Conservation (phyloP, 2,888 invertebrate genomes). For the Agrotis segetum region DNA sequence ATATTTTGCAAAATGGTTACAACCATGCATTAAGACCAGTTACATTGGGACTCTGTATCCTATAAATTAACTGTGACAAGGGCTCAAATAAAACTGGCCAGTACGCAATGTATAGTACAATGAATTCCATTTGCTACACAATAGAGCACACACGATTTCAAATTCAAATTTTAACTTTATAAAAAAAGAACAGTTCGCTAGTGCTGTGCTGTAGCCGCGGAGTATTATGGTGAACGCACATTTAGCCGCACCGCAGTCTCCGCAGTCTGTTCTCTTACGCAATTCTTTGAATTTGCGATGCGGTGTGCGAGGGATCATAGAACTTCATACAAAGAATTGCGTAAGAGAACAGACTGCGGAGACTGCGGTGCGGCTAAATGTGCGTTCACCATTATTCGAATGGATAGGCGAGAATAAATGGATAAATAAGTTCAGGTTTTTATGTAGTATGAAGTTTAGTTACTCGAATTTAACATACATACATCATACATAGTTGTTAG, state of each 20-base stretch:
- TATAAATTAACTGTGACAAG: constrained; percentile 56
- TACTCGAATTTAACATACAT: constrained; percentile 21
- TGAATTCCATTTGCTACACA: constrained; percentile 88
- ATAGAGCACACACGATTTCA: constrained; percentile 89
- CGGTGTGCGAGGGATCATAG: too few relatives aligned
- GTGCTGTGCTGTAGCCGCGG: constrained; percentile 61
- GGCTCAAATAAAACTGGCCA: constrained; percentile 72
- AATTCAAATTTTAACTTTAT: constrained; percentile 85
- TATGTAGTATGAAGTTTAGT: constrained; percentile 22
- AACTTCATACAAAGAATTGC: too few relatives aligned
- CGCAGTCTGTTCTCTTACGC: too few relatives aligned
- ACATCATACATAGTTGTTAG: constrained; percentile 19
- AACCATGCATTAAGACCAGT: constrained; percentile 48
- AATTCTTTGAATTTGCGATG: too few relatives aligned
- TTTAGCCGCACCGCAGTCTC: too few relatives aligned
- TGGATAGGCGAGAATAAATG: constrained; percentile 39
- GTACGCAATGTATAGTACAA: constrained; percentile 80
- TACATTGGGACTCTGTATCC: constrained; percentile 46
- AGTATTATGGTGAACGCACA: too few relatives aligned
- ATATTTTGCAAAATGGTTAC: constrained; percentile 76
- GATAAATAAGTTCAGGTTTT: constrained; percentile 31
- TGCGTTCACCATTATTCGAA: too few relatives aligned
- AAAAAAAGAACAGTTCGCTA: constrained; percentile 74
- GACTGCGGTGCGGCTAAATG: too few relatives aligned
- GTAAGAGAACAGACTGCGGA: too few relatives aligned